Conservation (phyloP, 2,113 vertebrate species). For the Hippotragus niger region DNA sequence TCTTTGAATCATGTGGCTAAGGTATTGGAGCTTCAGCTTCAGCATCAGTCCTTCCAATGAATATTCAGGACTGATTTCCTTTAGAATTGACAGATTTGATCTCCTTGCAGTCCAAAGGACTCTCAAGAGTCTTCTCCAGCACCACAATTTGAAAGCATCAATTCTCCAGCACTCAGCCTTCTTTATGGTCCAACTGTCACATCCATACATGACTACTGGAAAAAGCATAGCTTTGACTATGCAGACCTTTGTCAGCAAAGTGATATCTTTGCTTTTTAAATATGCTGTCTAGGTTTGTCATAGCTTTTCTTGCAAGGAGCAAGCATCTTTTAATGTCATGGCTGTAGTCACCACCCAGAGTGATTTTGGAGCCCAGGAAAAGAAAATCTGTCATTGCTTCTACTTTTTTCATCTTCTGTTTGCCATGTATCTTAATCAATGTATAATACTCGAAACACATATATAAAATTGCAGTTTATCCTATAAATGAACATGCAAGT, state of each 20-base stretch:
- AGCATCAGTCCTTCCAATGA: neutral
- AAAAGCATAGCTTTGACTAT: neutral
- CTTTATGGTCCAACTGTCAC: neutral
- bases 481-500: neutral
- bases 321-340: neutral
- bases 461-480: neutral
- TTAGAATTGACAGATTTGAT: neutral
- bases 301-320: neutral
- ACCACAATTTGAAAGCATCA: neutral
- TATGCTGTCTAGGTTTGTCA: neutral
- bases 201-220: neutral
- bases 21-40: neutral
- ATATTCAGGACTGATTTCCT: neutral
- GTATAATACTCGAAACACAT: neutral
- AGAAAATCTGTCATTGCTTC: neutral
- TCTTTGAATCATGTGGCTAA: neutral
- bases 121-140: neutral
- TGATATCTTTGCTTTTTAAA: neutral
- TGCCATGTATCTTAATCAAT: neutral
- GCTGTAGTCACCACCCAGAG: neutral
- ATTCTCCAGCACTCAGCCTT: neutral
- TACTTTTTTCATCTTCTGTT: neutral
- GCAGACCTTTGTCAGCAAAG: neutral
- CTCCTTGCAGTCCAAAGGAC: neutral
- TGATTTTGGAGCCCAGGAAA: neutral